Evolutionary conservation across 2,113 vertebrate genomes (phyloP).

Genomic region (Trinectes maculatus): DNA sequence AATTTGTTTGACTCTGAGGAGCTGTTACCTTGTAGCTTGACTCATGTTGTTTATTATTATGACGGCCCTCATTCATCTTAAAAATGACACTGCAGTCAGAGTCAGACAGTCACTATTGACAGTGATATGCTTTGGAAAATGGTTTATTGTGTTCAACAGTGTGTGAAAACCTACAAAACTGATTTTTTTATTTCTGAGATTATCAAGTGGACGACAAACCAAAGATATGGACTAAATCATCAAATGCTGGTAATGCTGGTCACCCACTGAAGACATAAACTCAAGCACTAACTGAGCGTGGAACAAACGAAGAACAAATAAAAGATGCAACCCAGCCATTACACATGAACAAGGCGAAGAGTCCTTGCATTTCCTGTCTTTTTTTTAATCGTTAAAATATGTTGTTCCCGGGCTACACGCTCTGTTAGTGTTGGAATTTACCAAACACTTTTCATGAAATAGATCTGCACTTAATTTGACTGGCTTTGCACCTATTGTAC

Average conservation of each 20-base stretch:
- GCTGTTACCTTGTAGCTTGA: not conserved
- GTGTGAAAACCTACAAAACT: slow-evolving; percentile 24
- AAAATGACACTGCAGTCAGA: not conserved
- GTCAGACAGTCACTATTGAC: not conserved
- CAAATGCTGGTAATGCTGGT: slow-evolving; percentile 50
- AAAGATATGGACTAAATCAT: slow-evolving; percentile 64
- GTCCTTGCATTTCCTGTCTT: slow-evolving; percentile 23
- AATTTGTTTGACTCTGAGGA: not conserved
- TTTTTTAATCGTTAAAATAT: slow-evolving; percentile 38
- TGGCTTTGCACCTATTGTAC: not conserved
- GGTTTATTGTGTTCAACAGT: slow-evolving; percentile 1
- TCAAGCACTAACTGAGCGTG: slow-evolving; percentile 9
- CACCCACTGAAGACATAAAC: slow-evolving; percentile 23
- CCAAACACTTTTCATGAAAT: slow-evolving; percentile 15
- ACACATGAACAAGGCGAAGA: slow-evolving; percentile 21
- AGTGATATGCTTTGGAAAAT: slow-evolving; percentile 41
- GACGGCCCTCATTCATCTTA: not conserved
- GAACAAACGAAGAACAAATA: slow-evolving; percentile 14
- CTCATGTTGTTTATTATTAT: not conserved
- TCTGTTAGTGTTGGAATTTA: slow-evolving; percentile 42
- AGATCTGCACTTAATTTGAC: slow-evolving; percentile 39
- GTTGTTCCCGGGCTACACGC: not conserved
- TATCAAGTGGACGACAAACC: slow-evolving; percentile 54
- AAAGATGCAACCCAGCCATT: slow-evolving; percentile 13
- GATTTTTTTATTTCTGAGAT: slow-evolving; percentile 12